Evolutionary conservation across 2,797 vertebrate genomes (phyloP).

Genomic region (Artibeus lituratus): DNA sequence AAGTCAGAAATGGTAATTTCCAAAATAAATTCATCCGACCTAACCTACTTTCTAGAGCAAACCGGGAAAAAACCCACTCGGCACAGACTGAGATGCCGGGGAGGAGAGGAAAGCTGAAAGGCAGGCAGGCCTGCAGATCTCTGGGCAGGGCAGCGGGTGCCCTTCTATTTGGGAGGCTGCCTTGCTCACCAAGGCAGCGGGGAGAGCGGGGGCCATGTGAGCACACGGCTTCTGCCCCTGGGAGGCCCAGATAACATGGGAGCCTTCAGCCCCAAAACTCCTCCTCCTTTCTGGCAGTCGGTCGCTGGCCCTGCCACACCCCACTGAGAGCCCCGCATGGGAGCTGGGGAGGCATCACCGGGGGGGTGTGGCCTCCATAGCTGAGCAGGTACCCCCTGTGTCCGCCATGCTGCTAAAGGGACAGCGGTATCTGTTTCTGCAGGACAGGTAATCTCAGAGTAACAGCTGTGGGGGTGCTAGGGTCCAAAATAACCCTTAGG

Average conservation of each 20-base stretch:
- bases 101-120: not conserved
- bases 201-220: not conserved
- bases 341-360: not conserved
- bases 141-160: not conserved
- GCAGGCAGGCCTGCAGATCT: not conserved
- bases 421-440: not conserved
- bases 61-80: not conserved
- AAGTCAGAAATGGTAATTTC: conserved; percentile 10
- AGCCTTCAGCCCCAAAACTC: not conserved
- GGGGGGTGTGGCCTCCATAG: not conserved
- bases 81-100: not conserved
- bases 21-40: not conserved
- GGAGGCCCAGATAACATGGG: not conserved
- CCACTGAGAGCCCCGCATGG: not conserved
- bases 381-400: not conserved
- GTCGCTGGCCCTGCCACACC: not conserved
- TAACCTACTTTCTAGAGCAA: conserved; percentile 28
- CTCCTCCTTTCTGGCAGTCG: not conserved
- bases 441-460: not conserved
- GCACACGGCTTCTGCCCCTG: too few species aligned
- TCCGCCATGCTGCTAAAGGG: not conserved
- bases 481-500: not conserved
- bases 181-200: not conserved
- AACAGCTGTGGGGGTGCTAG: not conserved
- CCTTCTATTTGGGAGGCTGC: too few species aligned